Conservation (phyloP, 2,113 vertebrate genomes). For the Melierax canorus region DNA sequence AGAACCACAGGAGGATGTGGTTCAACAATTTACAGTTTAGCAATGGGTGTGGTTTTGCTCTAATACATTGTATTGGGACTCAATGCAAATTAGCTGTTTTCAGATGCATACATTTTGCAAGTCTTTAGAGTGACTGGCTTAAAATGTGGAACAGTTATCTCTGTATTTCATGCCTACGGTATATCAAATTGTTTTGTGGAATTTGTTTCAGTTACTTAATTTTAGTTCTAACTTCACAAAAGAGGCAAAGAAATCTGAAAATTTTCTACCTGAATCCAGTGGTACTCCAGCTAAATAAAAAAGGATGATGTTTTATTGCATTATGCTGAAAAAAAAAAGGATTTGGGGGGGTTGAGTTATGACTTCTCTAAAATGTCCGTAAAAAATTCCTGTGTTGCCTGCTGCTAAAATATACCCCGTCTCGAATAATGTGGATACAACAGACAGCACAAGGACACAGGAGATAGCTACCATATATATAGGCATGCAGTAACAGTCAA, state of each 20-base stretch:
- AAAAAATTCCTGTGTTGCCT: neutral
- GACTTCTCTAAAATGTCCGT: neutral
- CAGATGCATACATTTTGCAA: neutral
- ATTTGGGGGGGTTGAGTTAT: neutral
- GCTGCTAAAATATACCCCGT: neutral
- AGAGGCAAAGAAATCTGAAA: neutral
- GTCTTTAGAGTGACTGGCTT: constrained; percentile 7
- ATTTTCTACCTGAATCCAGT: neutral
- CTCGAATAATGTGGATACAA: neutral
- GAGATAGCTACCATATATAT: constrained; percentile 15
- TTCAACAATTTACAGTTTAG: constrained; percentile 6
- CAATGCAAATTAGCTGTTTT: constrained; percentile 31
- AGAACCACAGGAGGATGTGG: neutral
- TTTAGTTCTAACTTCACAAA: constrained; percentile 23
- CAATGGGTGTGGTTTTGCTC: neutral
- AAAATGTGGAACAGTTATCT: constrained; percentile 42
- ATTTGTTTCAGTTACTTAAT: constrained; percentile 33
- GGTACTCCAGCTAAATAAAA: neutral
- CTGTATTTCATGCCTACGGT: neutral
- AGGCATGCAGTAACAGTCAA: neutral
- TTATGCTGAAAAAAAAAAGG: neutral
- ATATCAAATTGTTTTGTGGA: neutral
- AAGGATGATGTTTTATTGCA: neutral
- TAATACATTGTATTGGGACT: neutral
- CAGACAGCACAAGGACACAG: constrained; percentile 5